phyloP scores from a whole-genome alignment of 2,113 vertebrate species.

The Geococcyx californianus region DNA sequence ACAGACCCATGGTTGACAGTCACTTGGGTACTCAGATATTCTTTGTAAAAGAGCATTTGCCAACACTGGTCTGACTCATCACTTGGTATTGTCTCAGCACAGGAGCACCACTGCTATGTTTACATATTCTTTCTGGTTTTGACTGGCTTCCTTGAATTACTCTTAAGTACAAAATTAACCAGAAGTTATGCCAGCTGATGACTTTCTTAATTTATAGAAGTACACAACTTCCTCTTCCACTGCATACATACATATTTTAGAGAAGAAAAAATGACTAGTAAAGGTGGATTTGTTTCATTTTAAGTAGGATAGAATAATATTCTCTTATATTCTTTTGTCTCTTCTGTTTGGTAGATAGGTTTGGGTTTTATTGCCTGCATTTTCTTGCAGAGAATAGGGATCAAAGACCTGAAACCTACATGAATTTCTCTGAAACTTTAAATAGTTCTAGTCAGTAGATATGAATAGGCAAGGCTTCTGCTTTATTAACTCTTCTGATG shows the following conservation, averaged over 20 bases:
- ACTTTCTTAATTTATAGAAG: not conserved
- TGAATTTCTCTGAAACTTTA: not conserved
- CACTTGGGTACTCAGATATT: not conserved
- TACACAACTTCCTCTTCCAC: not conserved
- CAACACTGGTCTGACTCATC: not conserved
- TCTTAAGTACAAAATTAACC: not conserved
- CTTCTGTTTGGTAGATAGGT: not conserved
- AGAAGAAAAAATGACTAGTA: not conserved
- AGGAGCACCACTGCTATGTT: not conserved
- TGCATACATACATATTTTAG: fast-evolving
- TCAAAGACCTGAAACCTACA: not conserved
- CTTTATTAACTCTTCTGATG: not conserved
- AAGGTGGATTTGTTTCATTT: not conserved
- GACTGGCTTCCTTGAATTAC: not conserved
- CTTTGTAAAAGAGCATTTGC: not conserved
- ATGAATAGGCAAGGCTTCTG: not conserved
- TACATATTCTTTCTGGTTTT: not conserved
- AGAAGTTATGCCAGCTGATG: not conserved
- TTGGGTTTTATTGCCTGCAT: not conserved
- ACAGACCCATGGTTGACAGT: not conserved
- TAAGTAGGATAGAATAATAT: not conserved
- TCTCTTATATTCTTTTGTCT: not conserved
- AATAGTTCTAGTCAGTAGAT: not conserved
- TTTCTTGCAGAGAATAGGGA: not conserved
- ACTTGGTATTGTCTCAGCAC: not conserved